Base-by-base conservation (phyloP, 2,888 invertebrate species). In the Sesia bembeciformis region DNA sequence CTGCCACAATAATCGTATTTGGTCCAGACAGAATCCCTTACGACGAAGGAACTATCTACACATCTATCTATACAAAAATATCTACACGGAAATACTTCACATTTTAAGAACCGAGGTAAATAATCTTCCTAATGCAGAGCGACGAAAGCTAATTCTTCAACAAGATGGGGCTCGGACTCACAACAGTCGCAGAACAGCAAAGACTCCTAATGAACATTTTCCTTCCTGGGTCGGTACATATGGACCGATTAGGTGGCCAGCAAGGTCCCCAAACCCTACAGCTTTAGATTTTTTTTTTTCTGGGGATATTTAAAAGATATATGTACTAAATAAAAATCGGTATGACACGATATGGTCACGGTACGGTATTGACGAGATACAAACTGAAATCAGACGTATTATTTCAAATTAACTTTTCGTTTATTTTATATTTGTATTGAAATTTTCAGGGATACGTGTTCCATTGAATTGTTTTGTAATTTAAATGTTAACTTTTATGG, bases 11-110 rank as follows among this genome's bases (percentile, higher is more conserved):
- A 54, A 57, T 38, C 55, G 55, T 51, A 41, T 53, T 52, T 57
- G 57, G 55, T 55, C 55, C 49, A 51, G 43, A 8, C 53, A 55
- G 51, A 55, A 53, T 51, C 54, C 57, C 51, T 51, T 57, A 53
- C 55, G 51, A 43, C 53, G 53, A 41, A 55, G 53, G 51, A 57
- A 54, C 23, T 54, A 57, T 52, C 4, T 5, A 5, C 41, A 41
- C 53, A 55, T 56, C 51, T 53, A 49, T 46, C 51, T 56, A 51
- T n/a, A 53, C 51, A 39, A 56, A 53, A 53, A 23, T 23, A 23
- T 23, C 23, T 23, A 23, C n/a, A n/a, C n/a, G n/a, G 23, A 23
- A 23, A 23, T 23, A 23, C 23, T 23, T 23, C 23, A 23, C 23
- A 2, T 23, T 23, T 23, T 23, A 23, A 23, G 23, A 23, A 23